A percentile compares a stretch with the other conserved stretches of the same genome.
phyloP scores from a whole-genome alignment of 2,888 invertebrate species.

The Bellardia bayeri region DNA sequence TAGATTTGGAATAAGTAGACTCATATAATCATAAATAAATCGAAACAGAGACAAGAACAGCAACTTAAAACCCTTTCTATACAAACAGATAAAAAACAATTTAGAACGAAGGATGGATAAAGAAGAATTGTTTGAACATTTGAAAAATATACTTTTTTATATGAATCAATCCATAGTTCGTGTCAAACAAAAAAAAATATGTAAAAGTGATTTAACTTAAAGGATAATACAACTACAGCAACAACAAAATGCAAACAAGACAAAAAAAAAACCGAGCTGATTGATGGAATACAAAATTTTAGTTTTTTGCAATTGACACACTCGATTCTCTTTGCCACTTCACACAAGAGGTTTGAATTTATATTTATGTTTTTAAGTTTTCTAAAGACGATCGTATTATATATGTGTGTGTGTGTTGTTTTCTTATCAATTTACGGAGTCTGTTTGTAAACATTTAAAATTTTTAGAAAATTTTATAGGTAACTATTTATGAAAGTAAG shows the following conservation, averaged over 20 bases:
- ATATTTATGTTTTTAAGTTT: background rate
- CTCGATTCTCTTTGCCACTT: conserved; percentile 17
- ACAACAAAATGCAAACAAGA: background rate
- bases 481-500: no score
- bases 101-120: background rate
- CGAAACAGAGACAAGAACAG: conserved; percentile 18
- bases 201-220: conserved; percentile 36
- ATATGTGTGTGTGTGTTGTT: background rate
- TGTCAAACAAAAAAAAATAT: conserved; percentile 26
- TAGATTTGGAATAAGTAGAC: conserved; percentile 13
- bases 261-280: conserved; percentile 46
- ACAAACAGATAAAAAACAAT: background rate
- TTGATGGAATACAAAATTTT: conserved; percentile 67
- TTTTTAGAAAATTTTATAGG: no score
- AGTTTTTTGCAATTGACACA: conserved; percentile 60
- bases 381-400: background rate
- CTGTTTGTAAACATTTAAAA: no score
- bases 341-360: conserved; percentile 24
- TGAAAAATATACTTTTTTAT: conserved; percentile 54
- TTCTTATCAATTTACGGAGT: no score
- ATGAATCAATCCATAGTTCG: conserved; percentile 33
- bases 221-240: conserved; percentile 24
- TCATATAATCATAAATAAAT: conserved; percentile 42
- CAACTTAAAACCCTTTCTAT: background rate
- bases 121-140: background rate